Conservation (phyloP, 35 echinoderm and acorn worm genomes). For the Anneissia japonica region DNA sequence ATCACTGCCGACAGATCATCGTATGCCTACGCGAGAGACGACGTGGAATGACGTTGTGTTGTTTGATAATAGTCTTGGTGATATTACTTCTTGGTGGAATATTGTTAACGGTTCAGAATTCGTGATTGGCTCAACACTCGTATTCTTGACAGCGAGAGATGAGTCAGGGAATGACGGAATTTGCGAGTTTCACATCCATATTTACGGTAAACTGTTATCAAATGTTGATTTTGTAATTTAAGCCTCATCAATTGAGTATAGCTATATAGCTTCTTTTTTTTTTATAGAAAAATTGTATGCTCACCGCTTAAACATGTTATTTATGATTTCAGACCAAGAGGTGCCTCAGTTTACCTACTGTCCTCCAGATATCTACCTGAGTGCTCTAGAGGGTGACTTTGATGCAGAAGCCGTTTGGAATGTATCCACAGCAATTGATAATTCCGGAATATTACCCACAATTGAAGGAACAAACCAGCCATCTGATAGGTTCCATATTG, state of each 20-base stretch:
- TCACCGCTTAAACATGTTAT: too few species aligned
- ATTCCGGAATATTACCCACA: neutral
- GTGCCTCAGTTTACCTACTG: neutral
- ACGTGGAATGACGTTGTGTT: neutral
- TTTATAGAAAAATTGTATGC: too few species aligned
- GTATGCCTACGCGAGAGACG: neutral
- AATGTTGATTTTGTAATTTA: too few species aligned
- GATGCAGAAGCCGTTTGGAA: neutral
- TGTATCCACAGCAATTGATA: neutral
- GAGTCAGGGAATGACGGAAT: neutral
- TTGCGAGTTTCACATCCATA: neutral
- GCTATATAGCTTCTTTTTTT: too few species aligned
- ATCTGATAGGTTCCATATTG: neutral
- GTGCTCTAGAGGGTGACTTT: neutral
- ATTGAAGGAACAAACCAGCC: neutral
- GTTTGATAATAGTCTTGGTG: neutral
- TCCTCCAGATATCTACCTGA: neutral
- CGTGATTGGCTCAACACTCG: neutral
- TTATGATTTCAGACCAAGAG: neutral
- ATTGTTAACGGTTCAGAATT: neutral
- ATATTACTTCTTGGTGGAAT: neutral
- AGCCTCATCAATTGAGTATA: too few species aligned
- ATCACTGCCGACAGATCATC: neutral
- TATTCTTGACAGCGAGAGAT: neutral
- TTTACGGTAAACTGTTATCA: neutral